Percentiles rank a stretch among this genome's conserved stretches.
phyloP scores from a whole-genome alignment of 2,113 vertebrate genomes.

The Melanerpes aurifrons region DNA sequence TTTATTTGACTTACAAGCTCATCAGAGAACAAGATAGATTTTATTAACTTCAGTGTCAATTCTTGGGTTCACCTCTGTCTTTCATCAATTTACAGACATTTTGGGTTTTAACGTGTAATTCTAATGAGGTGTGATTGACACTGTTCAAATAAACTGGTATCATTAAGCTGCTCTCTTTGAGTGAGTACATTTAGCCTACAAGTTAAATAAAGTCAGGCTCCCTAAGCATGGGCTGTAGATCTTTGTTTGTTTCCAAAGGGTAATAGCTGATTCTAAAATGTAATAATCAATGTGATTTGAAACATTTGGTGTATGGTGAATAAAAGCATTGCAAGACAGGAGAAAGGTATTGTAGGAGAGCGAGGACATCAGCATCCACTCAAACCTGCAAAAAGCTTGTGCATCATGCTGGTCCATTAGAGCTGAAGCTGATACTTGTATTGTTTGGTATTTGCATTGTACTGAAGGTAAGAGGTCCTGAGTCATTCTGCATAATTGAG shows the following conservation, averaged over 20 bases:
- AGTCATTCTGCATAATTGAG: neutral
- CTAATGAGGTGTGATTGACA: conserved; percentile 52
- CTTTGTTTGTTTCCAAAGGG: neutral
- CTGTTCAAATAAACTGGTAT: neutral
- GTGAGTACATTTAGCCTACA: neutral
- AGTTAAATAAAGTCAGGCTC: conserved; percentile 1
- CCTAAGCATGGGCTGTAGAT: neutral
- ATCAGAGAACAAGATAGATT: conserved; percentile 11
- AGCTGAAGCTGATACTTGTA: neutral
- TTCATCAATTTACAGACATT: neutral
- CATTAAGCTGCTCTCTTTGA: neutral
- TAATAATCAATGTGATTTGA: neutral
- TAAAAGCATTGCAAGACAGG: neutral
- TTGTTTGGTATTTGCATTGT: neutral
- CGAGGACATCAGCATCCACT: neutral
- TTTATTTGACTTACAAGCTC: conserved; percentile 44
- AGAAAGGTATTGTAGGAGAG: neutral
- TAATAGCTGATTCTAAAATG: neutral
- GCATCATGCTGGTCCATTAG: neutral
- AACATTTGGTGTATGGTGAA: neutral
- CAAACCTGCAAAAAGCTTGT: neutral
- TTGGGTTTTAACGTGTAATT: conserved; percentile 38
- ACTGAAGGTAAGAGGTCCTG: neutral
- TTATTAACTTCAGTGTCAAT: conserved; percentile 22
- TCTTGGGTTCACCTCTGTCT: neutral